Evolutionary conservation across 1,140 invertebrate species (phyloP).

Genomic region (Eurosta solidaginis): DNA sequence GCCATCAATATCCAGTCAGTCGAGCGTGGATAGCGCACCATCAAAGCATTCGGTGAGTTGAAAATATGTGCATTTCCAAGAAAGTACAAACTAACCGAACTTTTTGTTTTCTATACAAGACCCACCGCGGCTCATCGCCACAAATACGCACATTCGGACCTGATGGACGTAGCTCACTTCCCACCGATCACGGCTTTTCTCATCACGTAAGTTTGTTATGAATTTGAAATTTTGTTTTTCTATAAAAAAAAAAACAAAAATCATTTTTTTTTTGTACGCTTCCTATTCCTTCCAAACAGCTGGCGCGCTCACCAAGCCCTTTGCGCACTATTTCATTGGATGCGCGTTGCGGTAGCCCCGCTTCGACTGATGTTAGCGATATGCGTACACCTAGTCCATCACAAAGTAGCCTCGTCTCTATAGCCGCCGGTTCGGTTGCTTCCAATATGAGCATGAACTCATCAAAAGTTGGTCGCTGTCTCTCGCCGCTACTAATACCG

Average conservation of each 20-base stretch:
- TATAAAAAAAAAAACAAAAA: not conserved
- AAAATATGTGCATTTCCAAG: not conserved
- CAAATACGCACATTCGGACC: constrained; percentile 78
- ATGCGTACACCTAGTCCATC: constrained; percentile 62
- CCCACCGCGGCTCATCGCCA: constrained; percentile 76
- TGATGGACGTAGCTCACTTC: constrained; percentile 66
- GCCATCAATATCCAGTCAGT: constrained; percentile 79
- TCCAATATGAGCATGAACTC: constrained; percentile 60
- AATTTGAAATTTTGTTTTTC: not conserved
- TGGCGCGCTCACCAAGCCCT: constrained; percentile 73
- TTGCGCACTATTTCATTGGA: constrained; percentile 75
- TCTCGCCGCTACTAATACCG: constrained; percentile 75
- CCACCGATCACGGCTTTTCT: constrained; percentile 51
- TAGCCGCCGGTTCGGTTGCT: constrained; percentile 59
- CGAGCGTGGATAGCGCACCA: constrained; percentile 74
- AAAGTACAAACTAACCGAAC: not conserved
- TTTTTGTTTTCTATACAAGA: constrained; percentile 46
- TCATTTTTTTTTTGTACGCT: no score
- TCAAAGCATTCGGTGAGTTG: constrained; percentile 67
- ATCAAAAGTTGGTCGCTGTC: constrained; percentile 61
- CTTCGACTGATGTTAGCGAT: constrained; percentile 54
- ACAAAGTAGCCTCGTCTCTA: constrained; percentile 65
- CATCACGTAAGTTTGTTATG: constrained; percentile 42
- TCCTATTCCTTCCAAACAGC: no score
- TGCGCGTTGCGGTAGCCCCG: constrained; percentile 67